Percentiles rank a stretch among this genome's conserved stretches.
These are phyloP conservation scores for Cataglyphis altisquamis DNA, from an alignment of 2,888 invertebrate species.

Conservation along the genomic window DNA sequence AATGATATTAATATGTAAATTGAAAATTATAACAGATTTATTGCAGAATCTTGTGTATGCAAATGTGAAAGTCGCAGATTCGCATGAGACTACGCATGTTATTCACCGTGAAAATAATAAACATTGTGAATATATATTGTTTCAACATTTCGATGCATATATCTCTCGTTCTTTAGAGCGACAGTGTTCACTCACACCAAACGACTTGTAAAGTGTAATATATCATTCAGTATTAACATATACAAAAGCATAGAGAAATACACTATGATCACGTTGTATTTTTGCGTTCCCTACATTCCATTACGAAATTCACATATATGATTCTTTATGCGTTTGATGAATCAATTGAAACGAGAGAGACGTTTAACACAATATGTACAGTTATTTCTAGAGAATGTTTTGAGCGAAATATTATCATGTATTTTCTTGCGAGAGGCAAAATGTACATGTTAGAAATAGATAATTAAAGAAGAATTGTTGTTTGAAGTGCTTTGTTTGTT, in stretches of 20 bases:
- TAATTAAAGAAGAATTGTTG: slow-evolving; percentile 49
- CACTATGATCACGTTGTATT: slow-evolving; percentile 68
- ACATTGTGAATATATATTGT: slow-evolving; percentile 58
- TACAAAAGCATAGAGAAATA: slow-evolving; percentile 67
- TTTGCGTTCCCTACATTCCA: slow-evolving; percentile 83
- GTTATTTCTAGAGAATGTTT: slow-evolving; percentile 41
- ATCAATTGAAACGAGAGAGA: slow-evolving; percentile 17
- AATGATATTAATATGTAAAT: slow-evolving; percentile 18
- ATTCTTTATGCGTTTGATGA: slow-evolving; percentile 36
- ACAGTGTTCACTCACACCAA: slow-evolving; percentile 61
- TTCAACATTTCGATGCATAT: slow-evolving; percentile 52
- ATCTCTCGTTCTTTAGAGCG: slow-evolving; percentile 64
- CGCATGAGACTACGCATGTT: slow-evolving; percentile 40
- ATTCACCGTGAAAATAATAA: slow-evolving; percentile 59
- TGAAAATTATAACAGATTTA: slow-evolving; percentile 6
- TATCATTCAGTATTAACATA: slow-evolving; percentile 85
- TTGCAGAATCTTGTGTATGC: not conserved
- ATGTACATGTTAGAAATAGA: slow-evolving; percentile 53
- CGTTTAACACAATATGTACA: slow-evolving; percentile 52
- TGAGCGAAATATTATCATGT: slow-evolving; percentile 24
- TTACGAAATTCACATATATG: slow-evolving; percentile 73
- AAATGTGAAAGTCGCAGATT: slow-evolving; percentile 37
- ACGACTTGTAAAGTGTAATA: slow-evolving; percentile 83
- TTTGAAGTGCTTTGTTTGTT: slow-evolving; percentile 25
- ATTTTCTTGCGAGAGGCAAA: slow-evolving; percentile 42